Evolutionary conservation across 1,140 invertebrate species (phyloP).

Genomic region (Pogonus chalceus): DNA sequence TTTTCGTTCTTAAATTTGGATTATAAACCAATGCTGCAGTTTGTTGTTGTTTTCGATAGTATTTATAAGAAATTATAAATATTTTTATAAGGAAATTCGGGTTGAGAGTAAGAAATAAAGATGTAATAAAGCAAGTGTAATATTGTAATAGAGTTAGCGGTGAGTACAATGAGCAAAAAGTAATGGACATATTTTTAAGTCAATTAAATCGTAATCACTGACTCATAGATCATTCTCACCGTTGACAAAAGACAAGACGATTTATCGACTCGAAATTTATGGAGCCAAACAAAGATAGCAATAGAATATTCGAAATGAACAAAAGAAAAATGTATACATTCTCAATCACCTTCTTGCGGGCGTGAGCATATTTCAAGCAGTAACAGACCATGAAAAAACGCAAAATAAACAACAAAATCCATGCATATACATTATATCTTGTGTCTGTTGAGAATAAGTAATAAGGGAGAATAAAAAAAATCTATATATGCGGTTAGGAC

Average conservation of each 20-base stretch:
- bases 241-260: conserved; percentile 6
- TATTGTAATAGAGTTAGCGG: too few species aligned
- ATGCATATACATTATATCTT: conserved; percentile 6
- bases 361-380: conserved; percentile 3
- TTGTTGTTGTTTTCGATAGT: too few species aligned
- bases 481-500: too few species aligned
- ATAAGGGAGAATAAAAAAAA: conserved; percentile 1
- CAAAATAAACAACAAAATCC: conserved; percentile 1
- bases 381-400: neutral
- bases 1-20: too few species aligned
- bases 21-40: too few species aligned
- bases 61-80: too few species aligned
- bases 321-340: neutral
- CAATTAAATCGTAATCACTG: conserved; percentile 5
- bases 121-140: too few species aligned
- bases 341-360: conserved; percentile 5
- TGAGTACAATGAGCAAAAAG: conserved; percentile 1
- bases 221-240: neutral
- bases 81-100: too few species aligned
- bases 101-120: too few species aligned
- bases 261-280: neutral
- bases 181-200: conserved; percentile 7
- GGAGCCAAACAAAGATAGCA: neutral
- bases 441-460: neutral
- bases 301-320: neutral